A percentile compares a stretch with the other conserved stretches of the same genome.
Conservation (phyloP, 2,113 vertebrate species). For the Oplegnathus fasciatus region DNA sequence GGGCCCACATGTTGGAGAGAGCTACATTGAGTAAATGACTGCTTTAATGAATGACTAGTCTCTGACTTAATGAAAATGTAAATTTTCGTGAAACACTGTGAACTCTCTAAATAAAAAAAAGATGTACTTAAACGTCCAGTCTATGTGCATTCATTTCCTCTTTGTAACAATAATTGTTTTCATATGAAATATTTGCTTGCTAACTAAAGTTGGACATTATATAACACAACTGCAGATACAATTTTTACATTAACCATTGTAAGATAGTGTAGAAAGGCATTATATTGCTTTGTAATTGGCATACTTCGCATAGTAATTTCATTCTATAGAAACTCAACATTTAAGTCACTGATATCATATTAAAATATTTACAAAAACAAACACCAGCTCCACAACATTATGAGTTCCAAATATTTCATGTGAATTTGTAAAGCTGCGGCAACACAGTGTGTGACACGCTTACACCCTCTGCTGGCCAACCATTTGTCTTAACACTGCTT, state of each 20-base stretch:
- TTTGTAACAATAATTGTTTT: background rate
- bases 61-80: background rate
- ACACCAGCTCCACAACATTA: too few species aligned
- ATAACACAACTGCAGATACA: background rate
- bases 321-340: background rate
- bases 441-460: background rate
- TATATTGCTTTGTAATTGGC: background rate
- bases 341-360: background rate
- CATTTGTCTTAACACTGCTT: background rate
- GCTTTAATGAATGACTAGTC: background rate
- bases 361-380: background rate
- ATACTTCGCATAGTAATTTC: background rate
- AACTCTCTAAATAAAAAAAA: conserved; percentile 7
- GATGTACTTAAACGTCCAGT: background rate
- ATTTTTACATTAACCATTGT: background rate
- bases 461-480: background rate
- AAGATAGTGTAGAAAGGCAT: background rate
- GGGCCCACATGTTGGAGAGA: background rate
- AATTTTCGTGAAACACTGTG: background rate
- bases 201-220: background rate
- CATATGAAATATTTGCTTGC: background rate
- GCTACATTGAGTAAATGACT: background rate
- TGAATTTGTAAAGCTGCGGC: too few species aligned
- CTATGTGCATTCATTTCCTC: background rate
- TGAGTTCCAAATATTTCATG: too few species aligned